These are phyloP conservation scores for Ochropleura leucogaster DNA, from an alignment of 2,888 invertebrate species.

Conservation along the genomic window DNA sequence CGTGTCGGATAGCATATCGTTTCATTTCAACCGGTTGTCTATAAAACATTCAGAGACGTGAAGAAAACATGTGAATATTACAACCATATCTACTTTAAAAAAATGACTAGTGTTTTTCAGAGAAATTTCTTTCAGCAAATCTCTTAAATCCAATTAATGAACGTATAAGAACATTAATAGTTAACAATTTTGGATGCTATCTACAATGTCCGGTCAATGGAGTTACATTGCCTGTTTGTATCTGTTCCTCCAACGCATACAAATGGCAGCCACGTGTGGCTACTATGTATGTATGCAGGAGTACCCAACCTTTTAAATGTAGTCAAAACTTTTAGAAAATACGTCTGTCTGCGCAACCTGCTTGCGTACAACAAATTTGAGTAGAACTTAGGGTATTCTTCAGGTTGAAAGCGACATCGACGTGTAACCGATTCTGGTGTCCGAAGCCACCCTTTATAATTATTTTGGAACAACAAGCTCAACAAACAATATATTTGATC, in stretches of 20 bases:
- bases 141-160: slow-evolving; percentile 6
- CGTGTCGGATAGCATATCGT: not conserved
- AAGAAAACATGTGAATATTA: not conserved
- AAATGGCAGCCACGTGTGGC: slow-evolving; percentile 54
- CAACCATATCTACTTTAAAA: not conserved
- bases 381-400: not conserved
- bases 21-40: not conserved
- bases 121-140: not conserved
- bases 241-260: slow-evolving; percentile 37
- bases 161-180: not conserved
- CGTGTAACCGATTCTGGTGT: no score
- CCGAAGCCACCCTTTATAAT: no score
- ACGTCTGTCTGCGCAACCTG: not conserved
- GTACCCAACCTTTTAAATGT: not conserved
- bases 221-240: slow-evolving; percentile 32
- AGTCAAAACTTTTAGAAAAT: not conserved
- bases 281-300: slow-evolving; percentile 29
- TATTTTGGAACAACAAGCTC: no score
- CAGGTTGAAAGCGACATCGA: no score
- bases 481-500: no score
- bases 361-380: not conserved
- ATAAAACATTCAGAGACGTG: not conserved
- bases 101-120: not conserved
- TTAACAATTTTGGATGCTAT: slow-evolving; percentile 4
- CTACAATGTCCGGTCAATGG: slow-evolving; percentile 39